Evolutionary conservation across 2,113 vertebrate species (phyloP).

Genomic region (Drymodes brunneopygia): DNA sequence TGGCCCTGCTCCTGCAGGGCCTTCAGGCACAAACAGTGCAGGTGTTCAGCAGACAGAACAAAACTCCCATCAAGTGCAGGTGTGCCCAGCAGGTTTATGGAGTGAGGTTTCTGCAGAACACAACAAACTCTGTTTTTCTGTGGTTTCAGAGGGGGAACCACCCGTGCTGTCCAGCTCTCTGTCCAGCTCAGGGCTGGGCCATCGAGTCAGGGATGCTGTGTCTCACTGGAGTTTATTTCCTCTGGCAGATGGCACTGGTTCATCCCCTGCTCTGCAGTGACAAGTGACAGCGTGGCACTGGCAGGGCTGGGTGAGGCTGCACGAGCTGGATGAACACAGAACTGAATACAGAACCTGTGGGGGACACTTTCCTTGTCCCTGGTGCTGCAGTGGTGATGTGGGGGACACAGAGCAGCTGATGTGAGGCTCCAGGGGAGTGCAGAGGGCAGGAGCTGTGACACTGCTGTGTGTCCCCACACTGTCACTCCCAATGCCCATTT

Average conservation of each 20-base stretch:
- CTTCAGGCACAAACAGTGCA: slow-evolving; percentile 40
- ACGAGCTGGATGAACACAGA: background rate
- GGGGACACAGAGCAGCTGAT: background rate
- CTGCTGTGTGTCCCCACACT: background rate
- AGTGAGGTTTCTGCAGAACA: background rate
- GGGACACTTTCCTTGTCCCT: background rate
- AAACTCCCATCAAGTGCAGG: slow-evolving; percentile 32
- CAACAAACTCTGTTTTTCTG: background rate
- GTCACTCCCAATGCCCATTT: background rate
- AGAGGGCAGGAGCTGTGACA: background rate
- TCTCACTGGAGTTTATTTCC: slow-evolving; percentile 40
- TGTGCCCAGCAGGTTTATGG: slow-evolving; percentile 46
- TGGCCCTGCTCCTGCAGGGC: background rate
- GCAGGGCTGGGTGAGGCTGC: background rate
- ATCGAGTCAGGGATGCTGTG: slow-evolving; percentile 31
- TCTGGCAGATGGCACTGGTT: slow-evolving; percentile 53
- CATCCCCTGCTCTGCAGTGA: slow-evolving; percentile 30
- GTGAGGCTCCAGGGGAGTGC: background rate
- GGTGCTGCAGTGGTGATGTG: background rate
- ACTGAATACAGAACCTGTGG: no score
- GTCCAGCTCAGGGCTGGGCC: slow-evolving; percentile 22
- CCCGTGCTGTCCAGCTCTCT: no score
- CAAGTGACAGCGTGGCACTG: slow-evolving; percentile 43
- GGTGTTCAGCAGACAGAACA: slow-evolving; percentile 44
- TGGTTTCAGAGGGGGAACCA: slow-evolving; percentile 1